Evolutionary conservation across 2,113 vertebrate species (phyloP).

Genomic region (Gambusia affinis): DNA sequence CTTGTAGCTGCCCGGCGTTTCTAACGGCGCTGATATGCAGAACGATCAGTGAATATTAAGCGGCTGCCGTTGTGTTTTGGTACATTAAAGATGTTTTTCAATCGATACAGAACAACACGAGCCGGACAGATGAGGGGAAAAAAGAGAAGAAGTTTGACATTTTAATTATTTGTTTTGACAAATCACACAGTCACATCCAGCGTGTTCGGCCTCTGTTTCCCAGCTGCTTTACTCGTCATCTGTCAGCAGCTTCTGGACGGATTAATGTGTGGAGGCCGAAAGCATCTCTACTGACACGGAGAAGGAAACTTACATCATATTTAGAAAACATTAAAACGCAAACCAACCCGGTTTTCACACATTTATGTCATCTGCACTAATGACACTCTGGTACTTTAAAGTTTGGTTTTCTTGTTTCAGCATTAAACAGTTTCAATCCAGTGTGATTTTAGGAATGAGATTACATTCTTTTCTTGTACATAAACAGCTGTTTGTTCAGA

Average conservation of each 20-base stretch:
- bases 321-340: neutral
- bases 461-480: too few species aligned
- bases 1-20: neutral
- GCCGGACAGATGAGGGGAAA: neutral
- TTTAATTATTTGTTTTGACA: constrained; percentile 10
- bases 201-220: neutral
- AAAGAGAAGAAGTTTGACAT: neutral
- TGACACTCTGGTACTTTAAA: too few species aligned
- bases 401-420: too few species aligned
- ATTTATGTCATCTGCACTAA: too few species aligned
- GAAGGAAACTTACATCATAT: neutral
- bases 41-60: constrained; percentile 2
- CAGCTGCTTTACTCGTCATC: neutral
- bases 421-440: too few species aligned
- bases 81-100: neutral
- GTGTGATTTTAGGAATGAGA: too few species aligned
- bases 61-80: neutral
- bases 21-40: neutral
- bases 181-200: neutral
- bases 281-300: neutral
- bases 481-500: too few species aligned
- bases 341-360: neutral
- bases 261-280: neutral
- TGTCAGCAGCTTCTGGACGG: neutral
- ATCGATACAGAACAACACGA: neutral